Evolutionary conservation across 2,888 invertebrate species (phyloP), one percentile per base, ranked within the genome.

Genomic region (Tromatobia lineatoria): DNA sequence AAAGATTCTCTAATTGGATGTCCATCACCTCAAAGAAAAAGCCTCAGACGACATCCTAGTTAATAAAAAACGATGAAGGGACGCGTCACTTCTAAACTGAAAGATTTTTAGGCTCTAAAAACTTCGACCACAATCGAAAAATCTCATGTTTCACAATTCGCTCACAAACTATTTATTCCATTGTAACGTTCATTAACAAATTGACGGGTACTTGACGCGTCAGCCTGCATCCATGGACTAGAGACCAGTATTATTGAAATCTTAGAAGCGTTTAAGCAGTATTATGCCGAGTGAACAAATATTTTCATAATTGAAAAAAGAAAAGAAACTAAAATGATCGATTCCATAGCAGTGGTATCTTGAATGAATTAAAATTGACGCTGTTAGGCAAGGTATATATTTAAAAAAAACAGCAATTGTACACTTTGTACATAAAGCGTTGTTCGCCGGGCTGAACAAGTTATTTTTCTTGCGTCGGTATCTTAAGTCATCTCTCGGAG

Each of bases 191-290:
- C 66, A 66, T 77, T 69, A 47, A 80, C 18, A 18, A 47, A 71
- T 67, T 34, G 57, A 67, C 76, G 70, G 54, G 77, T 80, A 84
- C 69, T 80, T 67, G 70, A 84, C 71, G 78, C 78, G 78, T 78
- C 74, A 69, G 74, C 64, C 77, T 64, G 75, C 80, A 74, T 85
- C 70, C 74, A 85, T 82, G 85, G 87, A 91, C 90, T 91, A 89
- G 88, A 90, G 87, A 92, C 88, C 92, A 93, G 93, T 93, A 93
- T 93, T 93, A 93, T 86, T 82, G 82, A 85, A 86, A 86, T 85
- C 73, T 64, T 82, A 79, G 70, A 85, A 83, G 70, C 77, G 82
- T 52, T 76, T 79, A 81, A 86, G 84, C 86, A 87, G 87, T 87
- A 87, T 87, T 87, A 87, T 80, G 70, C 54, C 57, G 78, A 76